Percentiles rank a stretch among this genome's conserved stretches.
phyloP scores from a whole-genome alignment of 1,140 invertebrate species.

The Panagrolaimus sp. region DNA sequence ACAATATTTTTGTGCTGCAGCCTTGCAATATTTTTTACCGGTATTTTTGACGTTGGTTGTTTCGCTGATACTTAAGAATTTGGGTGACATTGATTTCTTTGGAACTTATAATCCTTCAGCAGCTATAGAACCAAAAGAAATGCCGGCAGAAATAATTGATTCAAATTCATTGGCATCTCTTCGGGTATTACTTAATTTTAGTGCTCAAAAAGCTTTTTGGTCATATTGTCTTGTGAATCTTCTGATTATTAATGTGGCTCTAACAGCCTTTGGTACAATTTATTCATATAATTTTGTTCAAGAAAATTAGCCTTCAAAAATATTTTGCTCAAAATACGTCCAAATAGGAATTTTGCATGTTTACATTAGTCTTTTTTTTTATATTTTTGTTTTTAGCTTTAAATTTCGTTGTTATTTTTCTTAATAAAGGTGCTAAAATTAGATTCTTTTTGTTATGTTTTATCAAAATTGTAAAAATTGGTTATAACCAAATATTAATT shows the following conservation, averaged over 20 bases:
- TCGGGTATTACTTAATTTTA: neutral
- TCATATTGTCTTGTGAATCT: slow-evolving; percentile 6
- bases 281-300: slow-evolving; percentile 7
- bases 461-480: neutral
- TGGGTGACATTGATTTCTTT: slow-evolving; percentile 6
- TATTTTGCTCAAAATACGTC: too few species aligned
- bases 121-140: neutral
- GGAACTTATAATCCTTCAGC: neutral
- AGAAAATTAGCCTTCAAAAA: too few species aligned
- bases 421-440: too few species aligned
- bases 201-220: slow-evolving; percentile 13
- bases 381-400: neutral
- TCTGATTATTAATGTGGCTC: neutral
- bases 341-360: too few species aligned
- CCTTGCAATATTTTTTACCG: slow-evolving; percentile 11
- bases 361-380: too few species aligned
- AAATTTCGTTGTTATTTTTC: slow-evolving; percentile 1
- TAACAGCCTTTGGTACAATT: neutral
- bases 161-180: slow-evolving; percentile 3
- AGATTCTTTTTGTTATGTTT: too few species aligned
- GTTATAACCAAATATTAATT: slow-evolving; percentile 1
- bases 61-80: neutral
- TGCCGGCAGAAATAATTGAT: neutral
- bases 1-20: slow-evolving; percentile 16
- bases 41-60: neutral